These are phyloP conservation scores for Cryptocheilus praepositus DNA, from an alignment of 2,888 invertebrate genomes.

Conservation along the genomic window DNA sequence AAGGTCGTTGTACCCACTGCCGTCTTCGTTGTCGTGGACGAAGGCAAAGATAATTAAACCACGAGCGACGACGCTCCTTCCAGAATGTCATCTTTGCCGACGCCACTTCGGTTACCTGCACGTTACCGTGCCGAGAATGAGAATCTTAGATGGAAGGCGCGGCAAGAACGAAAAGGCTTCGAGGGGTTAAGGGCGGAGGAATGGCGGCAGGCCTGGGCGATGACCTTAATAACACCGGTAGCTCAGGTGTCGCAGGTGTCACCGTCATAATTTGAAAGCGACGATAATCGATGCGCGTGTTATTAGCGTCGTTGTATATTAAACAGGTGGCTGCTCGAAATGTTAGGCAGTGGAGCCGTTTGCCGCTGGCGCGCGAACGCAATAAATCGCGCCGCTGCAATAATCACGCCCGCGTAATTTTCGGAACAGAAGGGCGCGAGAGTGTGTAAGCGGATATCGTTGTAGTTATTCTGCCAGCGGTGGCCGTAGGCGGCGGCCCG, in stretches of 20 bases:
- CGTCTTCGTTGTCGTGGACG: slow-evolving; percentile 13
- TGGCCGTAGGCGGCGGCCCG: too few relatives aligned
- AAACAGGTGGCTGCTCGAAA: slow-evolving; percentile 11
- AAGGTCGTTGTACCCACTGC: slow-evolving; percentile 26
- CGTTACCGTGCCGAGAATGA: slow-evolving; percentile 54
- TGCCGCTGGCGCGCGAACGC: background rate
- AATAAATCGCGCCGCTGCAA: background rate
- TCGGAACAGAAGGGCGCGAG: too few relatives aligned
- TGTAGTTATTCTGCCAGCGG: too few relatives aligned
- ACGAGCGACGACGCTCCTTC: slow-evolving; percentile 43
- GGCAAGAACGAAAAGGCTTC: slow-evolving; percentile 13
- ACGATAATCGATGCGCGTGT: slow-evolving; percentile 12
- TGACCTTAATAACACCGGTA: slow-evolving; percentile 36
- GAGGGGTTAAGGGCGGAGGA: slow-evolving; percentile 6
- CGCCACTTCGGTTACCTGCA: slow-evolving; percentile 55
- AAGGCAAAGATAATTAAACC: slow-evolving; percentile 62
- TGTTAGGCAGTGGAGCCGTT: background rate
- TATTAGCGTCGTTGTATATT: slow-evolving; percentile 10
- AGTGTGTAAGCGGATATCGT: too few relatives aligned
- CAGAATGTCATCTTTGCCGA: slow-evolving; percentile 29
- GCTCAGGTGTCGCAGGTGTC: slow-evolving; percentile 30
- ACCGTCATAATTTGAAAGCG: slow-evolving; percentile 25
- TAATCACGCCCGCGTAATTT: background rate
- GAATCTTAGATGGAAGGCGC: slow-evolving; percentile 43
- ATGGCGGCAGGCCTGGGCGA: background rate